Evolutionary conservation across 2,797 vertebrate genomes (phyloP), one percentile per base, ranked within the genome.

Genomic region (Chelmon rostratus): DNA sequence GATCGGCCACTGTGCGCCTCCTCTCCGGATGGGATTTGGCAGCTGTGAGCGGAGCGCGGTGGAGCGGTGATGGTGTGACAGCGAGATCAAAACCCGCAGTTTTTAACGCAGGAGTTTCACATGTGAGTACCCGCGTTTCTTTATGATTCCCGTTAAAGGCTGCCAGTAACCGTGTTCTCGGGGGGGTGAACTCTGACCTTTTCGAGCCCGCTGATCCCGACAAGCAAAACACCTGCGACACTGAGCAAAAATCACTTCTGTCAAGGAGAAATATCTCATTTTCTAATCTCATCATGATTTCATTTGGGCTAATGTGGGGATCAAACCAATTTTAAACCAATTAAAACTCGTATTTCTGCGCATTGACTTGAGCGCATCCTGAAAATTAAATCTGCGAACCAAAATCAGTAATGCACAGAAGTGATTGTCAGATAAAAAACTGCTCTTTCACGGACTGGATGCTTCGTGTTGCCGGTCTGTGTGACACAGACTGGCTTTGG

Each of bases 71-170:
- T 78, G 86, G 68, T 62, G 83, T 81, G 71, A 78, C 5, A 37
- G 38, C 2, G 8, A 42, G 4, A 62, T 4, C 44, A 3, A 19
- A 49, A 73, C 67, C 78, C 64, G 72, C 83, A 79, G 77, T 54
- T 85, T 77, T 83, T 66, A 54, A 73, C 84, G 82, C 85, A 86
- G 86, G 84, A 88, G 75, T 90, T 91, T 89, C 83, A 82, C 89
- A 89, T 85, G 90, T 92, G 80, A 91, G 89, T 91, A 74, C 28
- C 16, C 0, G 19, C 40, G 15, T 16, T 25, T 52, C 9, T 44
- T 19, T 54, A 1, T 37, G 59, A 0, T 19, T 46, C 0, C 10
- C 25, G 12, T 18, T 16, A 7, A 23, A 25, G 3, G 33, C 10
- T 23, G 3, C 5, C 9, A 10, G 12, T n/a, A 2, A 19, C 0